Evolutionary conservation across 2,113 vertebrate genomes (phyloP), one percentile per base, ranked within the genome.

Genomic region (Nematolebias whitei): DNA sequence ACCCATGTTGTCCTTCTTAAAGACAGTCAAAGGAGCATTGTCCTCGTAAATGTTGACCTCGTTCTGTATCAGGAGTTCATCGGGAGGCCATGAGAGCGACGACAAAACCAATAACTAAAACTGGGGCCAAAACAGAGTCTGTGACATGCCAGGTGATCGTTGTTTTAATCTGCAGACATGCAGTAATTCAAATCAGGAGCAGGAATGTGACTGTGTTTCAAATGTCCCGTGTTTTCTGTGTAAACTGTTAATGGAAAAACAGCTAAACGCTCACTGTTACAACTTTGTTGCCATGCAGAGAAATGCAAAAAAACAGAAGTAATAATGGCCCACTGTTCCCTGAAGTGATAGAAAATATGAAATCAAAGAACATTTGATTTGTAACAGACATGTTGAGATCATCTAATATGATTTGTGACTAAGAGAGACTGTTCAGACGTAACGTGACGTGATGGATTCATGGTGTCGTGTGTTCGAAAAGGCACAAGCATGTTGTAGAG

Each of bases 401-500:
- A 35, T 35, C 5, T 35, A 8, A 6, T 10, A 35, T 5, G 32
- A 35, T 9, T 2, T 35, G 9, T 35, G 9, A 35, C 9, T 35
- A 35, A 5, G 32, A 35, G 32, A 29, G 7, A 29, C n/a, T n/a
- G n/a, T n/a, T n/a, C n/a, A 35, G 10, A 2, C 32, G 10, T 8
- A 10, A 35, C 32, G 10, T 35, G 2, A 35, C 5, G 1, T 35
- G 32, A 35, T 35, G 32, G 10, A 35, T 35, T 35, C 9, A 5
- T 35, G 10, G 32, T 83, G 66, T 61, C 49, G 55, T 60, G 18
- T n/a, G 40, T 44, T 26, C 53, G 48, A 59, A 56, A 3, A 39
- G 61, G 23, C 48, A 32, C 48, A 69, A 58, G 70, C 58, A 44
- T 64, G 50, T 40, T 55, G 63, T 63, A 12, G 7, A 29, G 26